A percentile compares a stretch with the other conserved stretches of the same genome.
Evolutionary conservation across 2,888 invertebrate species (phyloP).

Genomic region (Lymantria dispar): DNA sequence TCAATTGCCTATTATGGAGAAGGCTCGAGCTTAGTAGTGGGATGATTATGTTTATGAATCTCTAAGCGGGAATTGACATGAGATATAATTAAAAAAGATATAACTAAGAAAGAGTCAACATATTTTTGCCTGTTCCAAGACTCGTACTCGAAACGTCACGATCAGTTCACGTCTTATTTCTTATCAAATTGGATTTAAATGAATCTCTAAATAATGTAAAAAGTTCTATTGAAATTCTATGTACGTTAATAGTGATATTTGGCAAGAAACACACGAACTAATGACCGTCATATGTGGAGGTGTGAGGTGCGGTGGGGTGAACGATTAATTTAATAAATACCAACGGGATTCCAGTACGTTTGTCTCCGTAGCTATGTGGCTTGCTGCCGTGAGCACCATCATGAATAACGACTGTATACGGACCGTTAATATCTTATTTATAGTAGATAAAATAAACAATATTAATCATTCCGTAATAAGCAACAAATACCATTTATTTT

Average conservation of each 20-base stretch:
- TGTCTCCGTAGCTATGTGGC: conserved; percentile 62
- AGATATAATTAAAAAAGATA: too few species aligned
- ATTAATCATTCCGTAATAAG: conserved; percentile 27
- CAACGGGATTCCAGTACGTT: conserved; percentile 69
- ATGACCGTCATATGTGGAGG: conserved; percentile 26
- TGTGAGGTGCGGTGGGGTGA: conserved; percentile 36
- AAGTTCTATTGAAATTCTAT: too few species aligned
- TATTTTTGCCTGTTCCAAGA: too few species aligned
- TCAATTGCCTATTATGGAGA: too few species aligned
- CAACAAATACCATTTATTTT: background rate
- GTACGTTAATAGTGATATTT: conserved; percentile 24
- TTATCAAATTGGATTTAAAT: too few species aligned
- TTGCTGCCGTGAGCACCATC: conserved; percentile 48
- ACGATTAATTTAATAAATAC: conserved; percentile 76
- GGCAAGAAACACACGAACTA: conserved; percentile 33
- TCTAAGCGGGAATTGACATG: too few species aligned
- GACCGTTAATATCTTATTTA: conserved; percentile 29
- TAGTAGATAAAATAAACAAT: conserved; percentile 27
- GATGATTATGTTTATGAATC: too few species aligned
- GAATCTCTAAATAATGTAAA: too few species aligned
- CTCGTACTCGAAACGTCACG: too few species aligned
- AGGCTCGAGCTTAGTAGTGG: too few species aligned
- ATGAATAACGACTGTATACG: conserved; percentile 53
- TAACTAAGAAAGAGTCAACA: too few species aligned
- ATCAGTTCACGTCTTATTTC: too few species aligned